Percentiles rank a stretch among this genome's conserved stretches.
Evolutionary conservation across 2,797 vertebrate species (phyloP).

Genomic region (Brachymystax lenok): DNA sequence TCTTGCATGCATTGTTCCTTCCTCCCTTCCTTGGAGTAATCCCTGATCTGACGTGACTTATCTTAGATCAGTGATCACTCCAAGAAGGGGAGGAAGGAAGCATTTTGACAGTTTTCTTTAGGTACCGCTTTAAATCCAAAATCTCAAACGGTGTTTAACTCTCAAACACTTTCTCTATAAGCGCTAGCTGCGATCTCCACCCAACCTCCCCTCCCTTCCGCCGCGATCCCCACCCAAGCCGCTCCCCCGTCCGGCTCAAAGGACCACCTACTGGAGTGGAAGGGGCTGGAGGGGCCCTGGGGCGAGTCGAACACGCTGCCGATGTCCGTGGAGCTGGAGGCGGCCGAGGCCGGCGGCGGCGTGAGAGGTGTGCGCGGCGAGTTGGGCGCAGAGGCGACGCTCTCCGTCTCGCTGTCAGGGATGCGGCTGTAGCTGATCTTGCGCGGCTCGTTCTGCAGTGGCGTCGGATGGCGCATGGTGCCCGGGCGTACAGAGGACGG

Average conservation of each 20-base stretch:
- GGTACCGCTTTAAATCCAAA: neutral
- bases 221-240: neutral
- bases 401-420: constrained; percentile 88
- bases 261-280: constrained; percentile 87
- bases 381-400: constrained; percentile 86
- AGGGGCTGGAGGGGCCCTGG: constrained; percentile 88
- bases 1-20: neutral
- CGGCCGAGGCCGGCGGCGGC: constrained; percentile 86
- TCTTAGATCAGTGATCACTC: neutral
- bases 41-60: neutral
- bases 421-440: constrained; percentile 98
- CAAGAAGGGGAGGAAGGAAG: neutral
- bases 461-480: constrained; percentile 91
- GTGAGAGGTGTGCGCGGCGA: constrained; percentile 92
- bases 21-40: neutral
- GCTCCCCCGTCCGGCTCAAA: neutral
- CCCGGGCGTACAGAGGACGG: constrained; percentile 87
- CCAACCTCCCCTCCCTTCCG: neutral
- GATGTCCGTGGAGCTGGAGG: constrained; percentile 88
- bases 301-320: constrained; percentile 93
- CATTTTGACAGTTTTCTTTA: too few relatives aligned
- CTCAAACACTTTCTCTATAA: neutral
- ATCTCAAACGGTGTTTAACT: neutral
- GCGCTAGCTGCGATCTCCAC: neutral
- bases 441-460: constrained; percentile 91